Evolutionary conservation across 2,797 vertebrate species (phyloP).

Genomic region (Uromys caudimaculatus): DNA sequence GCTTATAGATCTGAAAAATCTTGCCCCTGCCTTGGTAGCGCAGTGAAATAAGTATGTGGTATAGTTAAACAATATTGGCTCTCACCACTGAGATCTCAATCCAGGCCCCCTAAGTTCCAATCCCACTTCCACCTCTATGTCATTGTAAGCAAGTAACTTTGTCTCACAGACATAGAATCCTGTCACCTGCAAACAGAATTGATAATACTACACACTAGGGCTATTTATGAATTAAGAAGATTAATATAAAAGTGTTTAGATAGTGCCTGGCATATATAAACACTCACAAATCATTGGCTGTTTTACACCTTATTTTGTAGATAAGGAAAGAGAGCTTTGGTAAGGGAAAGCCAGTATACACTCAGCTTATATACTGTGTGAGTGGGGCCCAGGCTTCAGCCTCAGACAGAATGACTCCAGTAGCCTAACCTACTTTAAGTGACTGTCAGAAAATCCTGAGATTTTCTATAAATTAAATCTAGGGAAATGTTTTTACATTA

Average conservation of each 20-base stretch:
- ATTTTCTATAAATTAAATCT: slow-evolving; percentile 14
- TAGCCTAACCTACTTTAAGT: not conserved
- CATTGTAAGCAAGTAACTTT: not conserved
- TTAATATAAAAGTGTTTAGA: not conserved
- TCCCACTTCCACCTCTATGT: not conserved
- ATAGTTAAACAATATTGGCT: not conserved
- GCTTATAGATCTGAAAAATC: not conserved
- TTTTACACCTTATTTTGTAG: not conserved
- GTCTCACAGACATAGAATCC: not conserved
- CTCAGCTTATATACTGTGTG: not conserved
- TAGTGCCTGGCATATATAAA: not conserved
- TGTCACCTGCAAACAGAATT: not conserved
- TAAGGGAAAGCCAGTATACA: not conserved
- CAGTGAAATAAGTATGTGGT: not conserved
- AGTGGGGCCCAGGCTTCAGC: not conserved
- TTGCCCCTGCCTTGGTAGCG: not conserved
- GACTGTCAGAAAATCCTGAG: not conserved
- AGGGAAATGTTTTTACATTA: slow-evolving; percentile 11
- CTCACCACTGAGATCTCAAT: not conserved
- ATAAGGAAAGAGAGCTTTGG: not conserved
- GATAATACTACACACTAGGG: not conserved
- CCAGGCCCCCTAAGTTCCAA: not conserved
- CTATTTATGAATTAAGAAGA: not conserved
- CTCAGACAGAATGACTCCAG: not conserved
- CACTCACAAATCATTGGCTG: not conserved